phyloP scores from a whole-genome alignment of 2,888 invertebrate genomes.

The Yponomeuta sedellus region DNA sequence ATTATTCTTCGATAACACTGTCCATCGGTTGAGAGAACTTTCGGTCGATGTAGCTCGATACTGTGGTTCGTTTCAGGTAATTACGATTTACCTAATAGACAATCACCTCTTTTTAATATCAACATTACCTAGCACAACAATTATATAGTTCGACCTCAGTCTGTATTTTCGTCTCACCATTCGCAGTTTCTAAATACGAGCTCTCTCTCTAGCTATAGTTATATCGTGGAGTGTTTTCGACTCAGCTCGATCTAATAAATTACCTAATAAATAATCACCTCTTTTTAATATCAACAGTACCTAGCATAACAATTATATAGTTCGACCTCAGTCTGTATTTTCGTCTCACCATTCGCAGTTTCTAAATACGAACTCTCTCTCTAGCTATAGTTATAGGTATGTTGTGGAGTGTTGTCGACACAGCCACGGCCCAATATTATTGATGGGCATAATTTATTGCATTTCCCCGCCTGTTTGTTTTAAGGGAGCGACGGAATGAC shows the following conservation, averaged over 20 bases:
- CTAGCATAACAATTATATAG: no score
- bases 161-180: not conserved
- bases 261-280: no score
- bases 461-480: constrained; percentile 46
- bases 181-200: not conserved
- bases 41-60: no score
- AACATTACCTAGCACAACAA: no score
- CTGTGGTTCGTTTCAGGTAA: no score
- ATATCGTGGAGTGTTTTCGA: constrained; percentile 61
- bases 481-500: constrained; percentile 61
- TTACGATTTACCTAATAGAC: no score
- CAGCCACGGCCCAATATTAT: constrained; percentile 58
- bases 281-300: no score
- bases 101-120: no score
- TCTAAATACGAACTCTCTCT: not conserved
- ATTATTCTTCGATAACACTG: no score
- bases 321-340: not conserved
- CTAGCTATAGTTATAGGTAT: not conserved
- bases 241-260: no score
- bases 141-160: no score
- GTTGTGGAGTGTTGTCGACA: constrained; percentile 61
- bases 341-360: not conserved
- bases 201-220: not conserved
- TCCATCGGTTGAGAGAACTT: no score
- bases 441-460: constrained; percentile 70